phyloP scores from a whole-genome alignment of 2,797 vertebrate species.

The Thaleichthys pacificus region DNA sequence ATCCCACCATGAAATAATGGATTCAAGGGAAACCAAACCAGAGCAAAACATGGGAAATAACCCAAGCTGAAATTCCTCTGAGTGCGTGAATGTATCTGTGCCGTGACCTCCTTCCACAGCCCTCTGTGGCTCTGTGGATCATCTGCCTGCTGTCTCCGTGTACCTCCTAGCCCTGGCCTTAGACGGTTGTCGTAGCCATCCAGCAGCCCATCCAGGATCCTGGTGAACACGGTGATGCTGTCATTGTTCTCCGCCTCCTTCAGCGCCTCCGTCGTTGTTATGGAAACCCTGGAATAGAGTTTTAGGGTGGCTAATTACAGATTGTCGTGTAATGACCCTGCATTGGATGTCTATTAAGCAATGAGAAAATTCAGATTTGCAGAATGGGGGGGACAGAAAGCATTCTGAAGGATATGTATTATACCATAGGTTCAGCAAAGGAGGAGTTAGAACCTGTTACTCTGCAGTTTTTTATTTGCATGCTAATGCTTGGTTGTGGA shows the following conservation, averaged over 20 bases:
- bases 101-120: no score
- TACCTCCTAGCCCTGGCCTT: constrained; percentile 96
- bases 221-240: constrained; percentile 97
- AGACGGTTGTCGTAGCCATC: constrained; percentile 98
- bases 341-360: not conserved
- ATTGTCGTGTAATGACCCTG: not conserved
- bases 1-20: not conserved
- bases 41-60: not conserved
- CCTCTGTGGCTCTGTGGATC: no score
- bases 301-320: not conserved
- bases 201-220: constrained; percentile 96
- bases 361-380: no score
- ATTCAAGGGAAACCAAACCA: not conserved
- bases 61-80: not conserved
- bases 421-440: not conserved
- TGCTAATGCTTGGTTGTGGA: not conserved
- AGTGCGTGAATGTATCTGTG: not conserved
- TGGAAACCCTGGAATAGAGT: constrained; percentile 40
- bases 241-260: constrained; percentile 76
- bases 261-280: constrained; percentile 48
- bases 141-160: constrained; percentile 75
- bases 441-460: not conserved
- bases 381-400: not conserved
- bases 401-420: not conserved
- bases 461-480: not conserved